Evolutionary conservation across 1,140 invertebrate species (phyloP).

Genomic region (Venturia canescens): DNA sequence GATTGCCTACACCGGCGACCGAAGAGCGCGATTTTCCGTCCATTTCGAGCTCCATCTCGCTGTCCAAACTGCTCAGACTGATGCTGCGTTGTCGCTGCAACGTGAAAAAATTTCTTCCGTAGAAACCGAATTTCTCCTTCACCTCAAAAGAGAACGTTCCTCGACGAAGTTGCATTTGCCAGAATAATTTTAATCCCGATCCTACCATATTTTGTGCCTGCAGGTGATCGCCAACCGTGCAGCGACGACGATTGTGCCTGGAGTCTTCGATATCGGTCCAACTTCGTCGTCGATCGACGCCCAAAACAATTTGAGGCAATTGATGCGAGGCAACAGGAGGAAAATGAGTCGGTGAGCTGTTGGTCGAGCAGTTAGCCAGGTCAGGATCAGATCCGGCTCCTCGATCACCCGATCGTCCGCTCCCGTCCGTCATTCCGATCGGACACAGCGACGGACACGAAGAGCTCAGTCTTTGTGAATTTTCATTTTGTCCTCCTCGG

Average conservation of each 20-base stretch:
- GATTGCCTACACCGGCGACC: constrained; percentile 65
- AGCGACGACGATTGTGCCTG: constrained; percentile 69
- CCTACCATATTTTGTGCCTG: constrained; percentile 74
- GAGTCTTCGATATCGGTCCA: constrained; percentile 87
- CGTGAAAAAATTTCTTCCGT: background rate
- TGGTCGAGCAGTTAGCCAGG: constrained; percentile 73
- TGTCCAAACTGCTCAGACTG: constrained; percentile 79
- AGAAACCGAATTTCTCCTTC: no score
- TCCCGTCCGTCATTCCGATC: constrained; percentile 58
- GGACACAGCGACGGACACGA: constrained; percentile 85
- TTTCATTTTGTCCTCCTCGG: constrained; percentile 63
- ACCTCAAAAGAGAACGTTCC: no score
- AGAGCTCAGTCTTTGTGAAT: constrained; percentile 80
- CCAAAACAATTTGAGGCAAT: constrained; percentile 65
- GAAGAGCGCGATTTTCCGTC: constrained; percentile 68
- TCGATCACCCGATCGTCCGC: constrained; percentile 63
- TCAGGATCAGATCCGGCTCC: constrained; percentile 77
- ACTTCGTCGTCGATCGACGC: constrained; percentile 82
- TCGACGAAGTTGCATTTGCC: no score
- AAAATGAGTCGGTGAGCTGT: constrained; percentile 77
- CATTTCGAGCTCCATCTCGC: constrained; percentile 77
- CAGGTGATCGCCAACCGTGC: constrained; percentile 71
- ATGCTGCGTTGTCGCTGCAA: constrained; percentile 74
- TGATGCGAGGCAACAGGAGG: constrained; percentile 61
- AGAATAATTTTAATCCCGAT: background rate